Evolutionary conservation across 2,888 invertebrate species (phyloP).

Genomic region (Zele albiditarsus): DNA sequence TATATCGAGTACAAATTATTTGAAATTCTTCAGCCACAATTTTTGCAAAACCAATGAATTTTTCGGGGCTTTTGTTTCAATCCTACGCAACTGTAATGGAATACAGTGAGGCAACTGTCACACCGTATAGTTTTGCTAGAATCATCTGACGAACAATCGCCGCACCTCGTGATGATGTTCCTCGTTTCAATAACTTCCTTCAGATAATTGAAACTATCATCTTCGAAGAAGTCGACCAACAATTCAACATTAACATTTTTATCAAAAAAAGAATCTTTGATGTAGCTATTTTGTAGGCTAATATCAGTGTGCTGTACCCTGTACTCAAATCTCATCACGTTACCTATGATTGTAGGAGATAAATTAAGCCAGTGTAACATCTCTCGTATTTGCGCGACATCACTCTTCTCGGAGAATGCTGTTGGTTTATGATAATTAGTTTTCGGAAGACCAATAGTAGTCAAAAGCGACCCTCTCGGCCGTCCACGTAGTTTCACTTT

Average conservation of each 20-base stretch:
- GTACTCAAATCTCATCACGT: background rate
- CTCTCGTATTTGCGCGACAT: no score
- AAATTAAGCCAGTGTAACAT: conserved; percentile 26
- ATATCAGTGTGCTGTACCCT: background rate
- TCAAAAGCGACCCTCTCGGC: no score
- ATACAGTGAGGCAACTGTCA: background rate
- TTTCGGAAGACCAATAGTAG: no score
- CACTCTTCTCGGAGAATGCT: no score
- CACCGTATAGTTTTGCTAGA: background rate
- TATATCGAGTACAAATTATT: no score
- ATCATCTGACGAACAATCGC: background rate
- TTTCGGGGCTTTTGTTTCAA: background rate
- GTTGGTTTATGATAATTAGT: no score
- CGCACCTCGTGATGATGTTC: background rate
- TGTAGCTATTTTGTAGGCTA: background rate
- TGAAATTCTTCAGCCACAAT: background rate
- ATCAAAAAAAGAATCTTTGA: background rate
- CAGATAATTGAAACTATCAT: background rate
- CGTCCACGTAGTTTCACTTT: no score
- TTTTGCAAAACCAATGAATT: background rate
- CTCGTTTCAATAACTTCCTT: background rate
- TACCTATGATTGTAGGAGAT: background rate
- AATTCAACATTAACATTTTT: background rate
- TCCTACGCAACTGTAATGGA: background rate
- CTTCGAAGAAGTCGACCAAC: background rate